phyloP scores from a whole-genome alignment of 2,888 invertebrate species.

The Ceraclea dissimilis region DNA sequence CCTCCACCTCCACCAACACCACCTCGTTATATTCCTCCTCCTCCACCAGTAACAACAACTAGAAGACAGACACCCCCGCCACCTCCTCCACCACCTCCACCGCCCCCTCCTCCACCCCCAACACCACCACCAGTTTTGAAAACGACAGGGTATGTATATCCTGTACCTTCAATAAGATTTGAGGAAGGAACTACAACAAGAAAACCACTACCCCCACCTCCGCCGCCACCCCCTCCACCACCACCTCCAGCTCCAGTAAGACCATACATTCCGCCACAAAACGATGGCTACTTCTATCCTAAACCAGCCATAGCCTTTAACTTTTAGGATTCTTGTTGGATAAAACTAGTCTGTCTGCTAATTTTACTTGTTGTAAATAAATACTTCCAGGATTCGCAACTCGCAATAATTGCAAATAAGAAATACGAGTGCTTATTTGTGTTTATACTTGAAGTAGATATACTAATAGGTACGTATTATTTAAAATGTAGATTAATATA shows the following conservation, averaged over 20 bases:
- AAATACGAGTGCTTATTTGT: no score
- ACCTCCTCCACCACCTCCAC: conserved; percentile 7
- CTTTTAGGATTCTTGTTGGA: neutral
- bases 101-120: conserved; percentile 6
- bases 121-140: conserved; percentile 3
- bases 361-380: no score
- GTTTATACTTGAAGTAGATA: no score
- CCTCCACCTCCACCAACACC: conserved; percentile 5
- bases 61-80: conserved; percentile 3
- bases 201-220: conserved; percentile 1
- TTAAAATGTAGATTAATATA: no score
- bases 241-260: conserved; percentile 6
- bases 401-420: no score
- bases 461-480: no score
- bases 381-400: no score
- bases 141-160: neutral
- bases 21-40: neutral
- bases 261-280: neutral
- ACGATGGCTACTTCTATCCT: conserved; percentile 13
- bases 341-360: no score
- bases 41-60: conserved; percentile 4
- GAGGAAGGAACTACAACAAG: neutral
- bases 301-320: conserved; percentile 9
- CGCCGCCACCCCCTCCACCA: conserved; percentile 10
- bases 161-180: neutral